Evolutionary conservation across 2,113 vertebrate species (phyloP).

Genomic region (Leucoraja erinaceus): DNA sequence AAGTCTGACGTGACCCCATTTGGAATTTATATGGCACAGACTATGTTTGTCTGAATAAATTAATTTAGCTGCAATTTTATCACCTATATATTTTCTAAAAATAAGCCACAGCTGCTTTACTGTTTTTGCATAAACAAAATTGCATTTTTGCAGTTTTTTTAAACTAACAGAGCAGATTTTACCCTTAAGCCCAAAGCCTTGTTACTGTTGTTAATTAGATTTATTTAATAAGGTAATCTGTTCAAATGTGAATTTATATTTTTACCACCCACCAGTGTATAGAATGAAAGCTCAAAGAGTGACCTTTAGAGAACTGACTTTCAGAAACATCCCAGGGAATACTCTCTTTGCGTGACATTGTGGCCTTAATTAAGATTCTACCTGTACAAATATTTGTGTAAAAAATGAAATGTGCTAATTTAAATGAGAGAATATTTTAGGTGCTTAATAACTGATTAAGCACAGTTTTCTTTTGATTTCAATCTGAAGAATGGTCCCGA

Average conservation of each 20-base stretch:
- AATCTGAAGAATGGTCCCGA: too few species aligned
- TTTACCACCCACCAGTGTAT: conserved; percentile 10
- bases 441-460: not conserved
- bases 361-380: conserved; percentile 28
- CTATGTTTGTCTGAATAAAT: conserved; percentile 82
- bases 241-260: conserved; percentile 29
- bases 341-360: conserved; percentile 2
- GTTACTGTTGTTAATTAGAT: conserved; percentile 58
- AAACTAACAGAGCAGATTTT: conserved; percentile 63
- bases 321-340: conserved; percentile 19
- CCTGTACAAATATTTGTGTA: not conserved
- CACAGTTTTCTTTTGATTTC: not conserved
- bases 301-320: conserved; percentile 38
- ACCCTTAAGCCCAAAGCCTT: conserved; percentile 58
- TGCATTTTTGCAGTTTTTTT: conserved; percentile 61
- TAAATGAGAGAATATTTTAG: not conserved
- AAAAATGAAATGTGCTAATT: conserved; percentile 5
- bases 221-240: conserved; percentile 46
- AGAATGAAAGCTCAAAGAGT: conserved; percentile 22
- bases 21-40: conserved; percentile 70
- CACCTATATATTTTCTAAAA: conserved; percentile 62
- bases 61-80: conserved; percentile 72
- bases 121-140: conserved; percentile 54
- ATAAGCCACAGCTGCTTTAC: conserved; percentile 56
- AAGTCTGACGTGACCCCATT: conserved; percentile 71